Evolutionary conservation across 2,797 vertebrate species (phyloP).

Genomic region (Cyclura pinguis): DNA sequence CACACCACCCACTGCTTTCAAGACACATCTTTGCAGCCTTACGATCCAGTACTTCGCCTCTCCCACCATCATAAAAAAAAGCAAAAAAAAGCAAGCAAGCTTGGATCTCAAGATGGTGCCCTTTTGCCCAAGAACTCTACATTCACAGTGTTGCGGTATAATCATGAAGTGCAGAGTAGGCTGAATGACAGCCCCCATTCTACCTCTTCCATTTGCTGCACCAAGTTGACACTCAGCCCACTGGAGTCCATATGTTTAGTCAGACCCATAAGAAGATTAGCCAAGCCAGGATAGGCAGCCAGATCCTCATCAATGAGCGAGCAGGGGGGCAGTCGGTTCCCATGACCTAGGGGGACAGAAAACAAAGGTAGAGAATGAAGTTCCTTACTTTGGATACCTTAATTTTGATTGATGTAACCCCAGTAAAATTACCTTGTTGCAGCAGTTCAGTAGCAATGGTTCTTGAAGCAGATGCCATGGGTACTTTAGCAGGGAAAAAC

Average conservation of each 20-base stretch:
- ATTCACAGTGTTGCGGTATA: neutral
- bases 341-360: slow-evolving; percentile 52
- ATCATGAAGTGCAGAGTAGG: neutral
- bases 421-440: slow-evolving; percentile 57
- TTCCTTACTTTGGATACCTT: neutral
- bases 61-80: neutral
- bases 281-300: slow-evolving; percentile 83
- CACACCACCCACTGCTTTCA: neutral
- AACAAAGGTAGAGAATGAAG: neutral
- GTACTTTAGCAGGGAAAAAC: neutral
- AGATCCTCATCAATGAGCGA: slow-evolving; percentile 85
- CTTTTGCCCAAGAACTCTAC: neutral
- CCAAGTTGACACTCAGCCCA: slow-evolving; percentile 81
- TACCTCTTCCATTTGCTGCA: slow-evolving; percentile 82
- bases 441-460: slow-evolving; percentile 50
- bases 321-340: slow-evolving; percentile 78
- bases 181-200: neutral
- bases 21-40: neutral
- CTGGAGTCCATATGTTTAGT: slow-evolving; percentile 82
- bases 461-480: slow-evolving; percentile 65
- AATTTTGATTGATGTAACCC: neutral
- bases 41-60: neutral
- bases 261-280: slow-evolving; percentile 83
- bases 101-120: slow-evolving; percentile 5
- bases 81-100: neutral